Conservation (phyloP, 2,797 vertebrate species). For the Pangasius djambal region DNA sequence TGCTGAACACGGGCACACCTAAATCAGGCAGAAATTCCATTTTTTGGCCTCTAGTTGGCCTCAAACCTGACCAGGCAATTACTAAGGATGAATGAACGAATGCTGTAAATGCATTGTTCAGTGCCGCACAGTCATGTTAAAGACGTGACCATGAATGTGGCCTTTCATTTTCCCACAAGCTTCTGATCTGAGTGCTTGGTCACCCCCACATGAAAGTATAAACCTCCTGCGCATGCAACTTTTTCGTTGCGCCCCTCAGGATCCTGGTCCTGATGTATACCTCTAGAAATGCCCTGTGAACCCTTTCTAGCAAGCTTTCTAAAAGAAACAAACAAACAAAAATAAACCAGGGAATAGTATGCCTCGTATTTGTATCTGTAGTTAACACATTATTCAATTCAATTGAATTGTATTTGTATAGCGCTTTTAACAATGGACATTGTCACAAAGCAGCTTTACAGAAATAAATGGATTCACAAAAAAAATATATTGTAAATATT, state of each 20-base stretch:
- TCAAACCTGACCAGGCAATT: neutral
- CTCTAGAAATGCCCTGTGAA: neutral
- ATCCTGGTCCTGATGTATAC: neutral
- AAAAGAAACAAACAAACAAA: neutral
- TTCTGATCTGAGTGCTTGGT: neutral
- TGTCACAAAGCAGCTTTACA: no score
- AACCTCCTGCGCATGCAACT: neutral
- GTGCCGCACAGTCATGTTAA: neutral
- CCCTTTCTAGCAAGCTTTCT: neutral
- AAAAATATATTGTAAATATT: no score
- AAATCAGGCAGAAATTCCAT: no score
- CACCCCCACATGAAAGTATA: neutral
- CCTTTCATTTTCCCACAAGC: neutral
- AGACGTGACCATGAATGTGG: neutral
- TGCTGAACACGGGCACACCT: no score
- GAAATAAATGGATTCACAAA: no score
- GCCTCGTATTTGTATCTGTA: neutral
- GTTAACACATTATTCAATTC: no score
- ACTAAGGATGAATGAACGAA: neutral
- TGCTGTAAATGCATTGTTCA: neutral
- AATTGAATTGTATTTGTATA: no score
- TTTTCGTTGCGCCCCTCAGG: neutral
- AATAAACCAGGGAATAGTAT: neutral
- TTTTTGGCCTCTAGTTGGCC: no score
- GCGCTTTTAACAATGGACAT: no score